Conservation (phyloP, 2,113 vertebrate species). For the Chascanopsetta lugubris region DNA sequence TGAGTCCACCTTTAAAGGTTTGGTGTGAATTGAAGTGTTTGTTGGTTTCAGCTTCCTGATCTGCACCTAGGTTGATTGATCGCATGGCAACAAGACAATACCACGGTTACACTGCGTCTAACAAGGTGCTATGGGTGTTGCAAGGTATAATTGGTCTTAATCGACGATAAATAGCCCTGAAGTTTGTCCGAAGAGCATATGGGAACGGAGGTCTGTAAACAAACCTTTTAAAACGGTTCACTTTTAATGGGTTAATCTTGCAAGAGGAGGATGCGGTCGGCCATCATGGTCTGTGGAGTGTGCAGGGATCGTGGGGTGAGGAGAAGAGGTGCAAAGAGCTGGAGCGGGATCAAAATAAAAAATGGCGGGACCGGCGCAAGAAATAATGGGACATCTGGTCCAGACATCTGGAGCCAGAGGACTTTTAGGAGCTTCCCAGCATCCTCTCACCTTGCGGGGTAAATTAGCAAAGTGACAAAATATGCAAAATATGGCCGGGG, state of each 20-base stretch:
- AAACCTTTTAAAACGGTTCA: slow-evolving; percentile 40
- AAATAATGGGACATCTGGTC: slow-evolving; percentile 83
- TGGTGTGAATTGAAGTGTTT: no score
- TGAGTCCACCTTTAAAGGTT: no score
- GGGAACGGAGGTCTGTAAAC: slow-evolving; percentile 9
- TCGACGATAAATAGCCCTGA: slow-evolving; percentile 21
- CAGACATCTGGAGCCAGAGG: slow-evolving; percentile 81
- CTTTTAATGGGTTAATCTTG: slow-evolving; percentile 53
- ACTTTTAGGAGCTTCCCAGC: slow-evolving; percentile 75
- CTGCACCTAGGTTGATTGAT: slow-evolving; percentile 6
- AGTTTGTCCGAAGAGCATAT: slow-evolving; percentile 22
- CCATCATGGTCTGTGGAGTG: slow-evolving; percentile 3
- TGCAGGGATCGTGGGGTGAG: slow-evolving; percentile 5
- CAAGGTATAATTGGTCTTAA: slow-evolving; percentile 26
- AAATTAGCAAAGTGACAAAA: slow-evolving; percentile 83
- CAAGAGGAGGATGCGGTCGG: slow-evolving; percentile 18
- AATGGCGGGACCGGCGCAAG: slow-evolving; percentile 73
- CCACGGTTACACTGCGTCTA: neutral
- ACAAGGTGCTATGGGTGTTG: slow-evolving; percentile 15
- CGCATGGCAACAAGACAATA: slow-evolving; percentile 14
- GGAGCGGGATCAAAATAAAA: slow-evolving; percentile 68
- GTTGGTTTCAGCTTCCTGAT: slow-evolving; percentile 5
- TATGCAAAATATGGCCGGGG: slow-evolving; percentile 81
- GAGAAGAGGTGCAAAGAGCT: slow-evolving; percentile 63
- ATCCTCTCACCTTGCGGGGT: slow-evolving; percentile 81